Base-by-base conservation (phyloP, 2,113 vertebrate genomes). In the Notothenia coriiceps region DNA sequence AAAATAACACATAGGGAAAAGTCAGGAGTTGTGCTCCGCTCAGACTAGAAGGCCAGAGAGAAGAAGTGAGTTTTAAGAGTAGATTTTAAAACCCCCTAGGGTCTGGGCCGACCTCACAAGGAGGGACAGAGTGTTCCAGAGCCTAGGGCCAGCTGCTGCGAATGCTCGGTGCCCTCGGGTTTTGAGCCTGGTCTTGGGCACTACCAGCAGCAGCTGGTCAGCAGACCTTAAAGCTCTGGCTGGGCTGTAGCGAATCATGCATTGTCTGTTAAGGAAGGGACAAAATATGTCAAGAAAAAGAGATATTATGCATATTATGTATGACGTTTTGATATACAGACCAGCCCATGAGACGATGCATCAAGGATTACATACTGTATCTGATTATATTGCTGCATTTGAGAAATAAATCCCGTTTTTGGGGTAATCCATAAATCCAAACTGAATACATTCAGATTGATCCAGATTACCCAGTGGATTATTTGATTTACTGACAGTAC, bases 401-500 rank as follows among this genome's bases (percentile, higher is more conserved):
- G 6, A 17, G 18, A 68, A 52, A 29, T 29, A 29, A 59, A 22
- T 25, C 54, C 1, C 18, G 1, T 46, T 61, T 56, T 78, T 7
- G 1, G 20, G 62, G 11, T 64, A 63, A 70, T 78, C 47, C 70
- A 60, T 15, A 50, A 57, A 6, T 49, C 29, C 29, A 29, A 59
- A 43, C 17, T 49, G 15, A 17, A 46, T 47, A 22, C 9, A 54
- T 47, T 76, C 14, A 2, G 54, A 74, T 47, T 43, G 46, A 68
- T 69, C 43, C 1, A 50, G 2, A 64, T 75, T 12, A 82, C 69
- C 12, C 68, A 60, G 6, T 29, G 43, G 59, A 57, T 74, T 64
- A 73, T 62, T 20, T 51, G 17, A 47, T 78, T 61, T 64, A 69
- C 49, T 51, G 1, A 40, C 12, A 25, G 1, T 20, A 55, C 46